Evolutionary conservation across 1,140 invertebrate species (phyloP).

Genomic region (Harpegnathos saltator): DNA sequence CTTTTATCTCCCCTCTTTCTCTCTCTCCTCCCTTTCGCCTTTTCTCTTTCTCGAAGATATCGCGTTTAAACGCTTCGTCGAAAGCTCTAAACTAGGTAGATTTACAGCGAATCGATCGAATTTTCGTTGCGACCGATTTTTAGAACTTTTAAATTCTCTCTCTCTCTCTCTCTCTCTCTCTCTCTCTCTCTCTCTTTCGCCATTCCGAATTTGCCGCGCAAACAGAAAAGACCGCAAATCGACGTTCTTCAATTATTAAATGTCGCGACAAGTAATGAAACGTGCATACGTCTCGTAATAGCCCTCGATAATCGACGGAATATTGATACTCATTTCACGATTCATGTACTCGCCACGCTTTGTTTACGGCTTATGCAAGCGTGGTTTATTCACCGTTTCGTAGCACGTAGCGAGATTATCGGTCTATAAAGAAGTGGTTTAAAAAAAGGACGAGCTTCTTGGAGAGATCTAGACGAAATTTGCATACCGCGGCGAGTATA

Average conservation of each 20-base stretch:
- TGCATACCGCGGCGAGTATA: conserved; percentile 23
- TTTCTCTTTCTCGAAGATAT: not conserved
- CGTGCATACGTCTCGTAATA: not conserved
- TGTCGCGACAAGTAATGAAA: not conserved
- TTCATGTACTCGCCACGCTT: not conserved
- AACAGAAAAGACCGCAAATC: not conserved
- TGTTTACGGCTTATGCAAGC: conserved; percentile 49
- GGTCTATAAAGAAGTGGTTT: conserved; percentile 34
- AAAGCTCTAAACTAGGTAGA: no score
- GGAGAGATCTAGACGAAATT: conserved; percentile 35
- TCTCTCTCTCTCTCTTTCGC: no score
- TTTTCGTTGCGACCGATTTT: no score
- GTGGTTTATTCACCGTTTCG: conserved; percentile 12
- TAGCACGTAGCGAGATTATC: conserved; percentile 25
- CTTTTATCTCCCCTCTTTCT: no score
- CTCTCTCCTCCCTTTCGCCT: no score
- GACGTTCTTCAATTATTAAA: conserved; percentile 7
- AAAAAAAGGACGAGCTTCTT: conserved; percentile 24
- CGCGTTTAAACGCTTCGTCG: no score
- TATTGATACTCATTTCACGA: conserved; percentile 23
- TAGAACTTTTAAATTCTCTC: no score
- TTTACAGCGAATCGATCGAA: no score
- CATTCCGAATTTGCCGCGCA: not conserved
- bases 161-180: no score
- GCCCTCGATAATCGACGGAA: not conserved